These are phyloP conservation scores for Struthio camelus DNA, from an alignment of 2,113 vertebrate genomes.

Conservation along the genomic window DNA sequence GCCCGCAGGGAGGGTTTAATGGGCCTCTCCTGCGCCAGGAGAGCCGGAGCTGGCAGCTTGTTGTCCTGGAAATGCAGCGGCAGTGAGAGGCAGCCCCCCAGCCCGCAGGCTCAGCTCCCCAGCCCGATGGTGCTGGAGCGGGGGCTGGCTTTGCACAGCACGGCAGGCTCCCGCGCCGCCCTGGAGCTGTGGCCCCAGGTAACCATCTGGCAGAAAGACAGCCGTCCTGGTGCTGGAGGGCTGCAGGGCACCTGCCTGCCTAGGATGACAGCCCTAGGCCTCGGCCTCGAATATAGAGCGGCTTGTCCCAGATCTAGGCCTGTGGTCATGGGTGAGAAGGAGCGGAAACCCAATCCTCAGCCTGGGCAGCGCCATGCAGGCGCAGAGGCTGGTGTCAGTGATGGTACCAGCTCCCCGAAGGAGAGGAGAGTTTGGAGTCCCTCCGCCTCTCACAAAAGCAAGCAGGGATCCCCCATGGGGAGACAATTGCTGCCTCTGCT, in stretches of 20 bases:
- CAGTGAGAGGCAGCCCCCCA: too few species aligned
- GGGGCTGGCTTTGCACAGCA: too few species aligned
- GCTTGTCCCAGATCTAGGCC: too few species aligned
- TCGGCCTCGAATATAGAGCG: too few species aligned
- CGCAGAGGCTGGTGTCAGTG: background rate
- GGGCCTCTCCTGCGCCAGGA: fast-evolving
- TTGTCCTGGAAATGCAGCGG: background rate
- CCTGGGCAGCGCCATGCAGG: background rate
- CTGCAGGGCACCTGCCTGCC: too few species aligned
- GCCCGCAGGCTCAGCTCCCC: too few species aligned
- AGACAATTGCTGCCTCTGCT: background rate
- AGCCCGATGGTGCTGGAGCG: too few species aligned
- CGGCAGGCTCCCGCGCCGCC: too few species aligned
- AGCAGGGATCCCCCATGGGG: background rate
- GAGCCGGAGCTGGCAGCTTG: background rate
- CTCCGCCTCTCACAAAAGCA: background rate
- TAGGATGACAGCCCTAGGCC: too few species aligned
- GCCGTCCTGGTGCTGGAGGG: too few species aligned
- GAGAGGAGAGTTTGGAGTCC: background rate
- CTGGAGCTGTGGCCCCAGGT: too few species aligned
- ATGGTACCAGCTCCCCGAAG: background rate
- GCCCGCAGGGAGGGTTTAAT: fast-evolving
- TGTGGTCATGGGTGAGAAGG: background rate
- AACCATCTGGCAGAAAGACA: too few species aligned
- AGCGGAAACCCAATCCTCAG: background rate